Base-by-base conservation (phyloP, 2,113 vertebrate genomes). In the Gorsachius goisagi region DNA sequence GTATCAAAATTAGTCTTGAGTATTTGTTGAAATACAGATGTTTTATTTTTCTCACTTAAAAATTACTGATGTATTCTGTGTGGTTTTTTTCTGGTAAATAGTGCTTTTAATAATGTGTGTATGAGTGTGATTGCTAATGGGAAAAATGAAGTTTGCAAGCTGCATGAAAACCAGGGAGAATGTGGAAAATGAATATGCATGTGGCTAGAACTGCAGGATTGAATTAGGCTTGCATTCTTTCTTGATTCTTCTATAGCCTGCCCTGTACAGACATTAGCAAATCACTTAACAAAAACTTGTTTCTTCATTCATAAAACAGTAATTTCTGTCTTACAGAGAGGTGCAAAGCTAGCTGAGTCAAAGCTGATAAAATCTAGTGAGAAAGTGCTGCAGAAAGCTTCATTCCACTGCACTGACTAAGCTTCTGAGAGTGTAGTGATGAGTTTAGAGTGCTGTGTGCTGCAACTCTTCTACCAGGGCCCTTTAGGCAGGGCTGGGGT, bases 1-100 rank as follows among this genome's bases (percentile, higher is more conserved):
- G 87, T 97, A 97, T 91, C 89, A 69, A 86, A 91, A 94, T 85
- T 62, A 89, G n/a, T 69, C 74, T 89, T 11, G 73, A 95, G 62
- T 97, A 92, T 94, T 95, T 91, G 94, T 93, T 96, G 89, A 96
- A 96, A 97, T 96, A 97, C 89, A 97, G 91, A 95, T 94, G 89
- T 73, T 97, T 92, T 97, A 97, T 96, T 96, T 96, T 97, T 97
- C 66, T 83, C 94, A 95, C 58, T 93, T 95, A 89, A 95, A 97
- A 94, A 72, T 87, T 75, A 86, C n/a, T 92, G 55, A 19, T 62
- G 69, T 53, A 24, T 85, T 95, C 77, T 93, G 89, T 88, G 62
- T 81, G 69, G 1, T 23, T 56, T 91, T 50, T 58, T 56, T 24
- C 62, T 76, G 26, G 50, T 85, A 96, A 95, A 76, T 24, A 82